Percentiles rank a stretch among this genome's conserved stretches.
Evolutionary conservation across 2,888 invertebrate genomes (phyloP).

Genomic region (Apocheima hispidaria): DNA sequence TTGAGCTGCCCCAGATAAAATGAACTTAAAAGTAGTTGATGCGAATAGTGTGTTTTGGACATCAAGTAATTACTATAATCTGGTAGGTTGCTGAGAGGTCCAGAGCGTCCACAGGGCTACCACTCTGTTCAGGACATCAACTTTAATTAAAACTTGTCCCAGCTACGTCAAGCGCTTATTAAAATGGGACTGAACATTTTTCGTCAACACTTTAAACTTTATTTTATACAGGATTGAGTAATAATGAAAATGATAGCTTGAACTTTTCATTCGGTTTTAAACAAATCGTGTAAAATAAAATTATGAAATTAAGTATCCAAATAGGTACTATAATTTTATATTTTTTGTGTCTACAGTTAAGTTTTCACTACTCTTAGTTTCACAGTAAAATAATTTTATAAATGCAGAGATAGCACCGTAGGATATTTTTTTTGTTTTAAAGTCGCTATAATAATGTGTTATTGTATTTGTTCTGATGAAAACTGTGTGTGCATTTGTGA

Average conservation of each 20-base stretch:
- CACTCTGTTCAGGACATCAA: slow-evolving; percentile 69
- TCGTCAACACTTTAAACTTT: slow-evolving; percentile 4
- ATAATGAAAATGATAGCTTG: slow-evolving; percentile 5
- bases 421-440: too few species aligned
- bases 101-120: slow-evolving; percentile 65
- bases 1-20: background rate
- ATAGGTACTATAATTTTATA: too few species aligned
- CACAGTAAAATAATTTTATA: too few species aligned
- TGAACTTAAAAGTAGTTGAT: background rate
- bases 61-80: slow-evolving; percentile 44
- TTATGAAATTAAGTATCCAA: too few species aligned
- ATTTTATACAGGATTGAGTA: slow-evolving; percentile 1
- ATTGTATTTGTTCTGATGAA: too few species aligned
- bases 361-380: too few species aligned
- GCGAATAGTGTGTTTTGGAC: slow-evolving; percentile 23
- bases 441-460: too few species aligned
- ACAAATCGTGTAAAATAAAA: background rate
- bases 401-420: too few species aligned
- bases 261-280: slow-evolving; percentile 6
- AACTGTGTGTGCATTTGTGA: too few species aligned
- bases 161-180: slow-evolving; percentile 19
- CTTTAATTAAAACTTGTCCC: slow-evolving; percentile 79
- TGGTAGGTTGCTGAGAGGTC: slow-evolving; percentile 51
- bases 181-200: slow-evolving; percentile 15
- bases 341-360: too few species aligned